These are phyloP conservation scores for Pseudopodoces humilis DNA, from an alignment of 2,113 vertebrate genomes.

Conservation along the genomic window DNA sequence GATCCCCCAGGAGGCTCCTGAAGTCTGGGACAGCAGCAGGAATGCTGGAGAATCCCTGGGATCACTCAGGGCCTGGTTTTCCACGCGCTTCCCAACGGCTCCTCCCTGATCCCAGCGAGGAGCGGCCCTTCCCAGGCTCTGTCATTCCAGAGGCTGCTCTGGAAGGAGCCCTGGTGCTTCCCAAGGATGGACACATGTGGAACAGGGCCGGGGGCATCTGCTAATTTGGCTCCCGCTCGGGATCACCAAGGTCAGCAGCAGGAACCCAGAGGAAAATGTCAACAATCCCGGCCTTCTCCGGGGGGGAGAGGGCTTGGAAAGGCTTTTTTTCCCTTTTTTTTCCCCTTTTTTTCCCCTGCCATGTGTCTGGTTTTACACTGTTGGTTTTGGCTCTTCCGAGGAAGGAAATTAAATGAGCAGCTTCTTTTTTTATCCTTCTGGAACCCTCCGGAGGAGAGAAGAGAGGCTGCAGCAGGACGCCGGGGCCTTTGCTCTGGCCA, in stretches of 20 bases:
- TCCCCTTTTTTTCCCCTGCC: neutral
- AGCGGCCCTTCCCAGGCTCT: neutral
- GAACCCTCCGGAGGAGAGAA: constrained; percentile 21
- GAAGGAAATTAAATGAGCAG: constrained; percentile 52
- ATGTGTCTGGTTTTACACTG: constrained; percentile 47
- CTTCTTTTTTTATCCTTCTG: constrained; percentile 50
- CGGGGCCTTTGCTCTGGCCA: neutral
- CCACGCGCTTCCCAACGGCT: neutral
- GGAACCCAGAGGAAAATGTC: constrained; percentile 45
- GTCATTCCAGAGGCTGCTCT: neutral
- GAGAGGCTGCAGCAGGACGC: neutral
- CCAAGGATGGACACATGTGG: neutral
- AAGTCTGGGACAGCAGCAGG: neutral
- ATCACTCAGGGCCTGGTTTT: neutral
- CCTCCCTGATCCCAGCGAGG: neutral
- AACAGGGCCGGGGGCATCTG: neutral
- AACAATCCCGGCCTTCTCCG: constrained; percentile 10
- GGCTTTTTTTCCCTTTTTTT: neutral
- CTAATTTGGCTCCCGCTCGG: constrained; percentile 24
- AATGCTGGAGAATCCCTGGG: accelerated
- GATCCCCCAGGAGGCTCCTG: neutral
- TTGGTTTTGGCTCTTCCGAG: constrained; percentile 53
- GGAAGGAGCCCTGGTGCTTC: neutral
- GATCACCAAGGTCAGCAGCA: constrained; percentile 44
- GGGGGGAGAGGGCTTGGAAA: neutral